These are phyloP conservation scores for Melanogrammus aeglefinus DNA, from an alignment of 2,797 vertebrate species.

Conservation along the genomic window DNA sequence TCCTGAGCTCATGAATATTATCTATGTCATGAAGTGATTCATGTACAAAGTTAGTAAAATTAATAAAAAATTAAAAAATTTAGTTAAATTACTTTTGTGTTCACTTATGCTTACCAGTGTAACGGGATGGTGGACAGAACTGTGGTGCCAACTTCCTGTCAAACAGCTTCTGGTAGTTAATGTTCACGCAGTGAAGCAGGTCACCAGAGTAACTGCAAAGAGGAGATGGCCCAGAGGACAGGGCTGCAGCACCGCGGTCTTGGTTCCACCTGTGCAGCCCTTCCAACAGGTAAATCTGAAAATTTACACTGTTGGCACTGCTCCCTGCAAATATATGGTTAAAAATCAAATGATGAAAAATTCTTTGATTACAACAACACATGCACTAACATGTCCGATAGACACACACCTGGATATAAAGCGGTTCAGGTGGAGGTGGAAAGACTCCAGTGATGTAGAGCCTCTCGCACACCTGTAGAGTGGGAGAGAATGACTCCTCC, in stretches of 20 bases:
- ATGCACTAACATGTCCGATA: not conserved
- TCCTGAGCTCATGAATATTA: slow-evolving; percentile 22
- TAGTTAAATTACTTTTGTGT: not conserved
- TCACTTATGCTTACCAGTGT: slow-evolving; percentile 19
- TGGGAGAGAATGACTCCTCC: slow-evolving; percentile 15
- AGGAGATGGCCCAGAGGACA: not conserved
- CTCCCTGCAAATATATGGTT: slow-evolving; percentile 18
- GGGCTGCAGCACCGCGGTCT: slow-evolving; percentile 16
- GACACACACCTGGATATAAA: slow-evolving; percentile 29
- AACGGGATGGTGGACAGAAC: slow-evolving; percentile 17
- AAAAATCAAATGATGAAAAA: slow-evolving; percentile 5
- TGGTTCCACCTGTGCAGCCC: slow-evolving; percentile 29
- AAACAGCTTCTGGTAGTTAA: slow-evolving; percentile 23
- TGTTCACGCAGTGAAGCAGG: slow-evolving; percentile 18
- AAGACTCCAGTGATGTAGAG: slow-evolving; percentile 21
- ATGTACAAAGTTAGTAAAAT: not conserved
- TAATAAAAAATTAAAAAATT: not conserved
- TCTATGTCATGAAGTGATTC: no score
- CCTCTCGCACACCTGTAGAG: slow-evolving; percentile 25
- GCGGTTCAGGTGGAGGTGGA: slow-evolving; percentile 5
- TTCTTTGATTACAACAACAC: not conserved
- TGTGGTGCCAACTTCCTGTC: slow-evolving; percentile 13
- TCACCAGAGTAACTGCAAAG: slow-evolving; percentile 21
- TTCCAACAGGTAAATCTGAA: slow-evolving; percentile 27
- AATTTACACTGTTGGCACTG: slow-evolving; percentile 29